Percentiles rank a stretch among this genome's conserved stretches.
Conservation (phyloP, 2,113 vertebrate genomes). For the Rhinichthys klamathensis region DNA sequence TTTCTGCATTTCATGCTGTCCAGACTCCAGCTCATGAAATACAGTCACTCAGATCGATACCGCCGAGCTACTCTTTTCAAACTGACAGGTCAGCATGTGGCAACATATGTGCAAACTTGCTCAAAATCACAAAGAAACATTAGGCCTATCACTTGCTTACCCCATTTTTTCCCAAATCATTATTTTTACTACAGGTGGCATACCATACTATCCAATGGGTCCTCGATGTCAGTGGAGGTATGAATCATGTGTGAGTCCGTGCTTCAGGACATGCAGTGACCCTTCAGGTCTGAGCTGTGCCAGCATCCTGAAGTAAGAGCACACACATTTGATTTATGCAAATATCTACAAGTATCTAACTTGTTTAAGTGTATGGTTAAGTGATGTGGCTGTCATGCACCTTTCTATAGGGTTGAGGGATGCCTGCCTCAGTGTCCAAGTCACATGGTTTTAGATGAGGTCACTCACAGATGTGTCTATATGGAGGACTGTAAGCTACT, state of each 20-base stretch:
- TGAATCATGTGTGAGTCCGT: conserved; percentile 86
- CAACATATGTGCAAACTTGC: neutral
- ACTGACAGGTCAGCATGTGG: conserved; percentile 79
- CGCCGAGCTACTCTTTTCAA: conserved; percentile 86
- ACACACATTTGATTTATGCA: neutral
- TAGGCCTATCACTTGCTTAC: too few relatives aligned
- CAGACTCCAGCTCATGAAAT: conserved; percentile 79
- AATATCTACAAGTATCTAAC: neutral
- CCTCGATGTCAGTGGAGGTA: conserved; percentile 91
- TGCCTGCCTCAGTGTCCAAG: conserved; percentile 86
- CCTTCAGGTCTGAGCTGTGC: conserved; percentile 81
- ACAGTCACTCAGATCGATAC: conserved; percentile 83
- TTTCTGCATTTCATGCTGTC: conserved; percentile 80
- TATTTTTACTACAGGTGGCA: conserved; percentile 74
- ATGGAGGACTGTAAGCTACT: conserved; percentile 88
- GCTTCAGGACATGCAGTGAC: conserved; percentile 92
- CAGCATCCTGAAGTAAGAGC: conserved; percentile 84
- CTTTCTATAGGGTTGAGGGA: conserved; percentile 87
- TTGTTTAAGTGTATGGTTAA: neutral
- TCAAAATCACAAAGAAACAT: neutral
- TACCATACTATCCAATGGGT: conserved; percentile 64
- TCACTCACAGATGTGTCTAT: conserved; percentile 91
- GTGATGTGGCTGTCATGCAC: neutral
- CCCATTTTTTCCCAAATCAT: neutral
- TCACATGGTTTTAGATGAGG: conserved; percentile 91